phyloP scores from a whole-genome alignment of 1,140 invertebrate genomes.

The Steinernema feltiae region DNA sequence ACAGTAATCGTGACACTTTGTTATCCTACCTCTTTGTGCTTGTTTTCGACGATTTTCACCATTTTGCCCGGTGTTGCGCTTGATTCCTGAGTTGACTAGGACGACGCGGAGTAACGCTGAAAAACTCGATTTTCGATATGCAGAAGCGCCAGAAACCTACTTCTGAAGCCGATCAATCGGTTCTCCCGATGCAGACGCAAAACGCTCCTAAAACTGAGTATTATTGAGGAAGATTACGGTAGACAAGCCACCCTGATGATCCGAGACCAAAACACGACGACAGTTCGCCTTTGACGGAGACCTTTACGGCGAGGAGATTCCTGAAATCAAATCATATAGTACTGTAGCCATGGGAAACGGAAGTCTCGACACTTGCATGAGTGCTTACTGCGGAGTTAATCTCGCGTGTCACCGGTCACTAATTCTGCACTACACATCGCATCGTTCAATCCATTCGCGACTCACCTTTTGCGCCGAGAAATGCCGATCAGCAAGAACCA shows the following conservation, averaged over 20 bases:
- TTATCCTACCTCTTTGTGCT: constrained; percentile 28
- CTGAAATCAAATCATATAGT: no score
- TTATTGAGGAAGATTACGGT: neutral
- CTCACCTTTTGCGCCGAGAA: constrained; percentile 57
- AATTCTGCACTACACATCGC: neutral
- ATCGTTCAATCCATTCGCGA: neutral
- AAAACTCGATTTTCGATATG: constrained; percentile 23
- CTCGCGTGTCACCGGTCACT: neutral
- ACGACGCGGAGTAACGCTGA: constrained; percentile 64
- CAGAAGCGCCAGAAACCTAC: constrained; percentile 61
- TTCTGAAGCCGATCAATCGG: constrained; percentile 54
- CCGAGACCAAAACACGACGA: constrained; percentile 56
- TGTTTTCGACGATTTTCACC: constrained; percentile 66
- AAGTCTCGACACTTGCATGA: neutral
- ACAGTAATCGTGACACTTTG: constrained; percentile 12
- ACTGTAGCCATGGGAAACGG: no score
- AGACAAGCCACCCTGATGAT: constrained; percentile 48
- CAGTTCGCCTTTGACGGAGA: constrained; percentile 56
- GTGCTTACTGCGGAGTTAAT: neutral
- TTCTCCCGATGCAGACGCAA: constrained; percentile 56
- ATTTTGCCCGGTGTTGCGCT: constrained; percentile 74
- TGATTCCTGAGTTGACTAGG: constrained; percentile 75
- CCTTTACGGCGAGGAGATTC: constrained; percentile 56
- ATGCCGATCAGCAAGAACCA: constrained; percentile 60
- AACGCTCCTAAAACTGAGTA: constrained; percentile 47